Base-by-base conservation (phyloP, 2,888 invertebrate genomes). In the Nomada fucata region DNA sequence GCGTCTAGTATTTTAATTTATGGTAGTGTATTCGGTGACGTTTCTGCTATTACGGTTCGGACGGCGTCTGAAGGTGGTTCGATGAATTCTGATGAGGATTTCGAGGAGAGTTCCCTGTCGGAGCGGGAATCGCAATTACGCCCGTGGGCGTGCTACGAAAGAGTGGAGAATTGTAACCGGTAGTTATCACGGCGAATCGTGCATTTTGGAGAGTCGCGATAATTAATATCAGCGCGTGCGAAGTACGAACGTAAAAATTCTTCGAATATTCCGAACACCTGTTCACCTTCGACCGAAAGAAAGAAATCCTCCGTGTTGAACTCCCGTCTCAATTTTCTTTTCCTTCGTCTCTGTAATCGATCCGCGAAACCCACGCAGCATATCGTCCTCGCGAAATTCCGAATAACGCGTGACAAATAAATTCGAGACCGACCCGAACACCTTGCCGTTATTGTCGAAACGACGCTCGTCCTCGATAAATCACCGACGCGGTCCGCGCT, bases 21-120 rank as follows among this genome's bases (percentile, higher is more conserved):
- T 50, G 47, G 26, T 50, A 50, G 50, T 65, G 42, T 13, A 50
- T 26, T 26, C n/a, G 11, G 13, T 20, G 9, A 44, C 18, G 15
- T 23, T 13, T 23, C 44, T 18, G 44, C 63, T 29, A 65, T 29
- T 65, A 47, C 26, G 15, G 26, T 50, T 36, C 26, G 23, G 26
- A 68, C 55, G 68, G 42, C 42, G 53, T 18, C 23, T 3, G 42
- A 55, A 68, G 55, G 42, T 42, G 55, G 55, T 68, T n/a, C 29
- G 68, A 55, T 68, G 68, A 68, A 55, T 68, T 11, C 23, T 55
- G 42, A 68, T 55, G 55, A 42, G 20, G 36, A 42, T 23, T 67
- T 36, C 15, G 23, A 5, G 29, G 29, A 11, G 23, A 23, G 15
- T 55, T 68, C 55, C 68, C 55, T 11, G 11, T 18, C n/a, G 20